Evolutionary conservation across 2,888 invertebrate species (phyloP).

Genomic region (Osmoderma eremita): DNA sequence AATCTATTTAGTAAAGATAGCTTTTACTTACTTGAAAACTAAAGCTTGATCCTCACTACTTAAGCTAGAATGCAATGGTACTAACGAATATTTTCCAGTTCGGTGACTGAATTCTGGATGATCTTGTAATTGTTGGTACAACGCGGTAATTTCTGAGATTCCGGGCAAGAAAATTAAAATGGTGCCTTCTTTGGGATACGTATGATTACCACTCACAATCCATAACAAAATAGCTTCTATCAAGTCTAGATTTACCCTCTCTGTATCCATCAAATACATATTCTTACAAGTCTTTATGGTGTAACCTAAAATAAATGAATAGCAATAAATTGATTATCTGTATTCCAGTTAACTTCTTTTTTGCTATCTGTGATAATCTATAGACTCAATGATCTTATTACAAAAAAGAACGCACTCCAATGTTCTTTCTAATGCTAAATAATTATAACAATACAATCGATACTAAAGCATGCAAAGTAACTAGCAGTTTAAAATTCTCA

Average conservation of each 20-base stretch:
- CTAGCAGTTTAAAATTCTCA: neutral
- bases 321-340: neutral
- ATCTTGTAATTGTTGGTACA: conserved; percentile 75
- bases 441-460: no score
- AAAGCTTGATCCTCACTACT: conserved; percentile 85
- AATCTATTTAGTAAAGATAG: no score
- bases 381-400: no score
- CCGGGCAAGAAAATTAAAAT: conserved; percentile 84
- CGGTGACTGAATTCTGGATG: conserved; percentile 73
- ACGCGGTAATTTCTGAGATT: conserved; percentile 78
- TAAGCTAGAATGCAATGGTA: conserved; percentile 88
- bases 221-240: conserved; percentile 77
- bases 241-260: conserved; percentile 81
- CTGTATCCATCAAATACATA: conserved; percentile 79
- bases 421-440: no score
- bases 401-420: no score
- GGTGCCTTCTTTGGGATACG: conserved; percentile 76
- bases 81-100: conserved; percentile 73
- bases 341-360: no score
- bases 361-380: no score
- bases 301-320: conserved; percentile 61
- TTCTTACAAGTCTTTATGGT: conserved; percentile 75
- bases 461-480: no score
- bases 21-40: conserved; percentile 68
- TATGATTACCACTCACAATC: conserved; percentile 76